phyloP scores from a whole-genome alignment of 2,888 invertebrate species.

The Melangyna quadrimaculata region DNA sequence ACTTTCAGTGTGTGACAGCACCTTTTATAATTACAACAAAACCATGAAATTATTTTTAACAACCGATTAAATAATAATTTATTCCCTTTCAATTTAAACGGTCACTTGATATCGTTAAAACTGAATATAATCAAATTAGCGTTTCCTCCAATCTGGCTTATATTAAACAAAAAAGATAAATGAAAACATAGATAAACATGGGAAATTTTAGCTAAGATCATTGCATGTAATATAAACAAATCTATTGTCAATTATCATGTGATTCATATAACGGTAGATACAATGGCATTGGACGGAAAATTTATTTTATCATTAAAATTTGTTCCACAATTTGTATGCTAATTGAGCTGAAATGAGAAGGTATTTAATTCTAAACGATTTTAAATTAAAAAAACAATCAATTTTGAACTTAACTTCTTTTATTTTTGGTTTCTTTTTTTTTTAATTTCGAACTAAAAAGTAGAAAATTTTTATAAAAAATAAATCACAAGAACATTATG shows the following conservation, averaged over 20 bases:
- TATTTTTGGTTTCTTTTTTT: not conserved
- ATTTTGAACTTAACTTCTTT: not conserved
- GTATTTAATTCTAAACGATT: conserved; percentile 11
- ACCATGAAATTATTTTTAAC: not conserved
- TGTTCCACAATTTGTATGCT: conserved; percentile 57
- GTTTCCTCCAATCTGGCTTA: conserved; percentile 23
- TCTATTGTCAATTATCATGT: conserved; percentile 37
- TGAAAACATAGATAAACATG: conserved; percentile 34
- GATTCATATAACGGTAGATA: conserved; percentile 12
- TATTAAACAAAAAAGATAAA: not conserved
- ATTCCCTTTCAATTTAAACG: conserved; percentile 12
- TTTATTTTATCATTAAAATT: not conserved
- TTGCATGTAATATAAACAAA: conserved; percentile 21
- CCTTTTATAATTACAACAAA: not conserved
- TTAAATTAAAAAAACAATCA: not conserved
- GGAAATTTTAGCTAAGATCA: conserved; percentile 48
- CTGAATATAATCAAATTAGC: conserved; percentile 52
- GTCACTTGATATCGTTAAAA: conserved; percentile 5
- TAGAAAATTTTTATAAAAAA: conserved; percentile 61
- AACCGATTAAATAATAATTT: not conserved
- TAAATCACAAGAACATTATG: conserved; percentile 60
- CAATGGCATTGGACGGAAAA: not conserved
- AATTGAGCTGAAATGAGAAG: conserved; percentile 46
- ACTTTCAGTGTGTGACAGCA: no score
- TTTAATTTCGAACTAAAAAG: conserved; percentile 42